Evolutionary conservation across 2,888 invertebrate genomes (phyloP), one percentile per base, ranked within the genome.

Genomic region (Itoplectis maculator): DNA sequence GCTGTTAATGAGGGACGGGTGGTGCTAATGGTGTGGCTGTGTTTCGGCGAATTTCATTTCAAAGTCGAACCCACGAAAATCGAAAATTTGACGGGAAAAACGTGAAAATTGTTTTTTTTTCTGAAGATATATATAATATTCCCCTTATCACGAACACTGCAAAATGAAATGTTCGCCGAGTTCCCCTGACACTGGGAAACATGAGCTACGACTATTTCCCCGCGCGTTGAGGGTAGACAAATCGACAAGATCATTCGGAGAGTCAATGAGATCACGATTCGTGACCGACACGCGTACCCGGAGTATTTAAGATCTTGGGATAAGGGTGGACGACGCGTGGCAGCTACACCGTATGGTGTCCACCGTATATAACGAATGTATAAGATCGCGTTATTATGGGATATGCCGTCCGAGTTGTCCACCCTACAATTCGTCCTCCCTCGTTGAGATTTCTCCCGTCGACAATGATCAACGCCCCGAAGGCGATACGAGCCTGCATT

Each of bases 251-350:
- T 89, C 87, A 88, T 87, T 88, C 86, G 85, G 88, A 86, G 88
- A 88, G 88, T 88, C 89, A 90, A 90, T 86, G 87, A 88, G 88
- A 88, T 88, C 85, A 87, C 88, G 84, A 85, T 84, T 85, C 86
- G 86, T 87, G 89, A 88, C 88, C 86, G 89, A 87, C 90, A 90
- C 89, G 88, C 90, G 66, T 84, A 84, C 87, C n/a, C 85, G 88
- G 84, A 89, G 90, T 91, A 90, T 91, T 92, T 91, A 91, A 92
- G 91, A 92, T 91, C 84, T 79, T 51, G 56, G 80, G 91, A 92
- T 92, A 92, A 89, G 86, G 82, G 86, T 86, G 88, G 79, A 88
- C 91, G 90, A 88, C 91, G 90, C 92, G 92, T 91, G 92, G 85
- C 63, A 45, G 54, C 54, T 63, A 72, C 59, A 37, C 56, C 45